Percentiles rank a stretch among this genome's conserved stretches.
These are phyloP conservation scores for Turdus rufiventris DNA, from an alignment of 2,113 vertebrate genomes.

Conservation along the genomic window DNA sequence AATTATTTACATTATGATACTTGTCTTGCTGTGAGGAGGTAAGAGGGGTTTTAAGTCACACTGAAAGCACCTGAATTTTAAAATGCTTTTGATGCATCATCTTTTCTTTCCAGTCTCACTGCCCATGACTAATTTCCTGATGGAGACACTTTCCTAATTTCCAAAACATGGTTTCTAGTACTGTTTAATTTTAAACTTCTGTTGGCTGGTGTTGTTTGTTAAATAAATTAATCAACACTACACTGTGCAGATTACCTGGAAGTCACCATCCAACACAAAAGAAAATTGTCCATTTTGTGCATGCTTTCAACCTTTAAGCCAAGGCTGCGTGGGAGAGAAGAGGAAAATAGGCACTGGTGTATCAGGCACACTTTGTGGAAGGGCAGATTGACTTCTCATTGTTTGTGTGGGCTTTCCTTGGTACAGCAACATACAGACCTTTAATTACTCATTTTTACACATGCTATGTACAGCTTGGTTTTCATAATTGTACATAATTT, in stretches of 20 bases:
- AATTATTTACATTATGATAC: neutral
- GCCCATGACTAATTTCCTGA: neutral
- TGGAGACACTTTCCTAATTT: neutral
- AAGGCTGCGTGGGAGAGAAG: neutral
- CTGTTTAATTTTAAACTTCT: neutral
- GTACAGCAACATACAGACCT: neutral
- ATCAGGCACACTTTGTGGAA: neutral
- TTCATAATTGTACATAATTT: neutral
- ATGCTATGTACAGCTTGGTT: neutral
- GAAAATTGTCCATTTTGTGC: neutral
- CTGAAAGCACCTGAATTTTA: neutral
- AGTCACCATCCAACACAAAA: neutral
- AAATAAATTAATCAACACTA: neutral
- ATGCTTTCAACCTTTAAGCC: neutral
- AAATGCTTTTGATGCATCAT: neutral
- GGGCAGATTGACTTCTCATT: neutral
- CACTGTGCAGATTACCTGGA: neutral
- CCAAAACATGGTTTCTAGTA: accelerated
- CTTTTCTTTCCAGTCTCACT: neutral
- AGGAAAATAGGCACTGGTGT: neutral
- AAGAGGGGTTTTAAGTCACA: neutral
- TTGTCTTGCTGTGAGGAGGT: neutral
- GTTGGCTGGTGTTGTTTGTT: neutral
- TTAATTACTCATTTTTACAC: neutral
- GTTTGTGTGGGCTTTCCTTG: neutral